Base-by-base conservation (phyloP, 2,888 invertebrate species). In the Pterobdella sp. region DNA sequence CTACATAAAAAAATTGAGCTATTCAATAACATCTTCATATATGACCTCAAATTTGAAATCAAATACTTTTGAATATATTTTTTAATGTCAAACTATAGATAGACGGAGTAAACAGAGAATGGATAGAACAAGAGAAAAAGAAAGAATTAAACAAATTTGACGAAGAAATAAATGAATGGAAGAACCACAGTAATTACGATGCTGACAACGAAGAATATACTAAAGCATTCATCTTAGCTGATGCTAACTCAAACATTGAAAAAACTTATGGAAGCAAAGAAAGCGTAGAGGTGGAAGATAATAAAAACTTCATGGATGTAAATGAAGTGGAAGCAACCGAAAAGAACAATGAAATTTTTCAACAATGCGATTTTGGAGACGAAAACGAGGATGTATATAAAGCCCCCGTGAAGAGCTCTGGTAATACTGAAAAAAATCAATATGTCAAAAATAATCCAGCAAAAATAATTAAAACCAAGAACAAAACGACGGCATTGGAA, bases 71-170 rank as follows among this genome's bases (percentile, higher is more conserved):
- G 32, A 66, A 4, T 66, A 10, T 66, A 66, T 31, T 18, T 67
- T 26, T 67, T 67, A n/a, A 14, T 67, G 18, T 63, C 26, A 31
- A 31, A 10, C 26, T n/a, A 29, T 35, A 67, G 65, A 49, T 52
- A 42, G n/a, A 32, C 10, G 4, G 34, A 49, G 18, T 26, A 76
- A 87, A 87, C 67, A 86, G 89, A 75, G 82, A 86, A 60, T 80
- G 87, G 76, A 90, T 91, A 83, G 88, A 90, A 74, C 81, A 84
- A 0, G 86, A 88, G 68, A 88, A 88, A 80, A 86, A 89, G 76
- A 80, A 82, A 0, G 89, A 90, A 81, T 86, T 88, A 76, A 84
- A 85, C 67, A 86, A 86, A 79, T 89, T 89, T 1, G 88, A 90
- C 85, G 85, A 87, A 0, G 88, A 89, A 76, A 83, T 91, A 63